Base-by-base conservation (phyloP, 2,888 invertebrate species). In the Drosophila maculinotata region DNA sequence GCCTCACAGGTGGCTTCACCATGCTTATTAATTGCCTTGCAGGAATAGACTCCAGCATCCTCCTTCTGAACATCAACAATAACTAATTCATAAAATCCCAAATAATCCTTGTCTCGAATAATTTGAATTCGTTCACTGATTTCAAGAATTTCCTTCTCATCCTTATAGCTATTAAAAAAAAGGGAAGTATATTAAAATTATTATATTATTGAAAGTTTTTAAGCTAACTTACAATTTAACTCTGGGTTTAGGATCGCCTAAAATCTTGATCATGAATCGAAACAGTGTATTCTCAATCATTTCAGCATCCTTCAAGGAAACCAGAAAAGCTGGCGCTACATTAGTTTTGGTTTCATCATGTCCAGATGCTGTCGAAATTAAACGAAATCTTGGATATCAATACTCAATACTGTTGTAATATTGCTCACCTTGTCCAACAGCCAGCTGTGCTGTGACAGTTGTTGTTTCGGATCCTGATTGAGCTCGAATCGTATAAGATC, bases 161-260 rank as follows among this genome's bases (percentile, higher is more conserved):
- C 95, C 90, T 98, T 98, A 90, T 93, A 97, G 93, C 98, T 97
- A 26, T 25, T 20, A 17, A 2, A 2, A 58, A 8, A 5, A 4
- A 0, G 8, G n/a, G n/a, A n/a, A n/a, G n/a, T 1, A 9, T 1
- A n/a, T n/a, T 7, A n/a, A 17, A 20, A 14, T 48, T 36, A 8
- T 30, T 9, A 14, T 3, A 17, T 20, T 28, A 3, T 15, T 12
- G 3, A 14, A 12, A 3, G 1, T 15, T n/a, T 7, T 3, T 38
- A n/a, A n/a, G n/a, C n/a, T 6, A 10, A 94, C 96, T 94, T 92
- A 98, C 98, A 99, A 98, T 91, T 95, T 95, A 42, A 99, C 94
- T 70, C 95, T 95, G 0, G 99, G 99, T 89, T 95, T 96, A 1
- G 98, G 97, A 81, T 96, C 95, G 8, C 97, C 97, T 79, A 95